These are phyloP conservation scores for Tadarida brasiliensis DNA, from an alignment of 2,797 vertebrate species.

Conservation along the genomic window DNA sequence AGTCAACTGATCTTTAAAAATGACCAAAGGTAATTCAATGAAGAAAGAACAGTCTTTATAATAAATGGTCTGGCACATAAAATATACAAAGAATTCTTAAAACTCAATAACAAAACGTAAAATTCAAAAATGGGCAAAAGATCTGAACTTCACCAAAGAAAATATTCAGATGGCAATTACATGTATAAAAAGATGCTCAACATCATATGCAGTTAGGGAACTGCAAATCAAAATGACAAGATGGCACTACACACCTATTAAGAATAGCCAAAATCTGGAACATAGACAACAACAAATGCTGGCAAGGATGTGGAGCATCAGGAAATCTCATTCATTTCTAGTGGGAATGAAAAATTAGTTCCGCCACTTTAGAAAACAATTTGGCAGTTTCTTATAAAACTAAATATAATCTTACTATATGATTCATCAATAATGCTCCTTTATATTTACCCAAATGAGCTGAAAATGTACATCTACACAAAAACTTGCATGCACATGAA, in stretches of 20 bases:
- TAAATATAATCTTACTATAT: background rate
- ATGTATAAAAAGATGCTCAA: background rate
- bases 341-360: background rate
- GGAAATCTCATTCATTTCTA: background rate
- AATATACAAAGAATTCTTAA: background rate
- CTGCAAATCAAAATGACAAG: background rate
- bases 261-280: background rate
- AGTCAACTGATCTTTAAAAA: background rate
- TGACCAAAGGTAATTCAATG: background rate
- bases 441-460: background rate
- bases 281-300: background rate
- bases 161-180: background rate
- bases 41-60: slow-evolving; percentile 23
- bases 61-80: background rate
- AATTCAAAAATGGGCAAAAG: background rate
- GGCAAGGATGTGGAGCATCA: background rate
- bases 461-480: background rate
- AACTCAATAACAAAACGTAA: background rate
- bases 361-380: background rate
- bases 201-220: background rate
- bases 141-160: background rate
- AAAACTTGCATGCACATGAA: background rate
- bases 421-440: background rate
- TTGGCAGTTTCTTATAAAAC: background rate
- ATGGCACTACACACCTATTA: background rate